Conservation (phyloP, 2,888 invertebrate species). For the Synergus gifuensis region DNA sequence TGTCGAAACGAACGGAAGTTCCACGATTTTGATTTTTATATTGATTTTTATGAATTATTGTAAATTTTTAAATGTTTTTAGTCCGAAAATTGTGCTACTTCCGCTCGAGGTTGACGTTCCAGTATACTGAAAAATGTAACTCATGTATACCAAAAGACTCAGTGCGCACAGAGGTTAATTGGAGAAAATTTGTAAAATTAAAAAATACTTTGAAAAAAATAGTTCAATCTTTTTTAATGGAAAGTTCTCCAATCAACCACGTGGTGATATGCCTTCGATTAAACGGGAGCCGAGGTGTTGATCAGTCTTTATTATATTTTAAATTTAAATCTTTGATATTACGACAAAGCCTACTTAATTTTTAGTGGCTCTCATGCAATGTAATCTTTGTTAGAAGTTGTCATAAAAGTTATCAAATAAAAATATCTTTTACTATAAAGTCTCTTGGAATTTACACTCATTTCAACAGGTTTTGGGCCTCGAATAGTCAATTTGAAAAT, state of each 20-base stretch:
- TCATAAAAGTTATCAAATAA: background rate
- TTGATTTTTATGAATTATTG: background rate
- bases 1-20: conserved; percentile 40
- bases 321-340: background rate
- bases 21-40: background rate
- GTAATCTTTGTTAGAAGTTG: background rate
- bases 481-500: background rate
- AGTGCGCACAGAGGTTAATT: conserved; percentile 69
- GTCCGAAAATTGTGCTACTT: conserved; percentile 33
- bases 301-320: background rate
- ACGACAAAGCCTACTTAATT: background rate
- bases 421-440: background rate
- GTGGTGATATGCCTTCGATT: conserved; percentile 49
- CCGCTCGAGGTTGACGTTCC: conserved; percentile 62
- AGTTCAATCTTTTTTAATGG: background rate
- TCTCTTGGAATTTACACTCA: background rate
- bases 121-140: conserved; percentile 71
- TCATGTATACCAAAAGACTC: conserved; percentile 76
- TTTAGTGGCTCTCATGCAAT: too few relatives aligned
- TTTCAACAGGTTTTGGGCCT: too few relatives aligned
- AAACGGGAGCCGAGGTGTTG: conserved; percentile 27
- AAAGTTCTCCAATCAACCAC: conserved; percentile 51
- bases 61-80: too few relatives aligned
- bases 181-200: conserved; percentile 57
- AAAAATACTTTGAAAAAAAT: too few relatives aligned